A percentile compares a stretch with the other conserved stretches of the same genome.
phyloP scores from a whole-genome alignment of 2,888 invertebrate species.

The Steinernema carpocapsae region DNA sequence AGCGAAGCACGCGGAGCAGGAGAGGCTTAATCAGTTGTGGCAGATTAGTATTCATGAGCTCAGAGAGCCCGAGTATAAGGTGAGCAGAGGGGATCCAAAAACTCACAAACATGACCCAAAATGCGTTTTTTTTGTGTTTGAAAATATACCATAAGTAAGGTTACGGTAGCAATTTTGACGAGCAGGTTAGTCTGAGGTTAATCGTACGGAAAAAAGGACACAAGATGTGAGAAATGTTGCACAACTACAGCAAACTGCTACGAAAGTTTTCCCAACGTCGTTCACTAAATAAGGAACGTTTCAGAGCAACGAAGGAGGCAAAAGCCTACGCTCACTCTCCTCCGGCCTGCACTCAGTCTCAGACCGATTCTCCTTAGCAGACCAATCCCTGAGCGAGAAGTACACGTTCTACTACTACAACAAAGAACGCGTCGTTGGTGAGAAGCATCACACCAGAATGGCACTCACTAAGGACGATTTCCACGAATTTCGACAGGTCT shows the following conservation, averaged over 20 bases:
- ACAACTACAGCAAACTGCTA: constrained; percentile 39
- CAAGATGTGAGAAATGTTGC: background rate
- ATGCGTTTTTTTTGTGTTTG: background rate
- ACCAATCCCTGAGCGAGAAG: constrained; percentile 6
- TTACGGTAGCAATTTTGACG: background rate
- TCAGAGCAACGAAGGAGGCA: background rate
- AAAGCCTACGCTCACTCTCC: background rate
- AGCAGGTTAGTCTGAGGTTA: too few species aligned
- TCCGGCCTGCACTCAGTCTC: constrained; percentile 4
- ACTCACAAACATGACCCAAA: background rate
- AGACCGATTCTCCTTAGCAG: background rate
- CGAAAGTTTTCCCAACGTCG: constrained; percentile 38
- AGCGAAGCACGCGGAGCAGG: constrained; percentile 37
- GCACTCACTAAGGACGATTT: background rate
- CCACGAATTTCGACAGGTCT: constrained; percentile 39
- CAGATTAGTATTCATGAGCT: constrained; percentile 45
- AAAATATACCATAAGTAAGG: background rate
- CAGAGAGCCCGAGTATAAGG: constrained; percentile 37
- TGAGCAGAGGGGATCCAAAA: background rate
- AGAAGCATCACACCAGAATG: constrained; percentile 26
- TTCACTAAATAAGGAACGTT: background rate
- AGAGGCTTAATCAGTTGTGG: constrained; percentile 49
- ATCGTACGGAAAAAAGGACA: background rate
- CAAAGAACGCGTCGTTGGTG: constrained; percentile 32
- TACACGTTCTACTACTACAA: constrained; percentile 38